phyloP scores from a whole-genome alignment of 2,888 invertebrate species.

The Cartodere bifasciata region DNA sequence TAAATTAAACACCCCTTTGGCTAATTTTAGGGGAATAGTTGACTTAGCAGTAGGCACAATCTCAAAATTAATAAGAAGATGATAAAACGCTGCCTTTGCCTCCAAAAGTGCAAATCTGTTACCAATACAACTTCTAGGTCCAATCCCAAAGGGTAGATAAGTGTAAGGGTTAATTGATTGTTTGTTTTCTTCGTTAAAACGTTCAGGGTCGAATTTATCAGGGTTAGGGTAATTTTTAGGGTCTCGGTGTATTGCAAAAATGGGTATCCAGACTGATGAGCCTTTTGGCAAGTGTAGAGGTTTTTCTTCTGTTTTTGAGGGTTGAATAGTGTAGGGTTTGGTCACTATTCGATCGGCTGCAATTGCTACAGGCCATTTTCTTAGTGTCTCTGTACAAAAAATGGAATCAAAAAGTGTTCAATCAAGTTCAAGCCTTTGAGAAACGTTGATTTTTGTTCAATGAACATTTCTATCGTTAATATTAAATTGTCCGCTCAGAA shows the following conservation, averaged over 20 bases:
- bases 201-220: conserved; percentile 35
- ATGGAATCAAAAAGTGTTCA: too few species aligned
- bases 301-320: conserved; percentile 13
- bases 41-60: conserved; percentile 23
- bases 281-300: conserved; percentile 19
- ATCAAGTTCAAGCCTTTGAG: too few species aligned
- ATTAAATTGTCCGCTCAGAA: too few species aligned
- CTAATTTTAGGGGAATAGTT: conserved; percentile 21
- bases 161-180: conserved; percentile 32
- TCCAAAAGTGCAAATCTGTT: conserved; percentile 25
- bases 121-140: conserved; percentile 41
- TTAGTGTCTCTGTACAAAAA: conserved; percentile 39
- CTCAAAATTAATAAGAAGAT: conserved; percentile 22
- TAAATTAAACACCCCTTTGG: conserved; percentile 14
- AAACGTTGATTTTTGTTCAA: too few species aligned
- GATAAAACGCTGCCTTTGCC: conserved; percentile 21
- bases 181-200: conserved; percentile 22
- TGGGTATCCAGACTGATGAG: conserved; percentile 24
- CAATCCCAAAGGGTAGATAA: conserved; percentile 39
- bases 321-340: conserved; percentile 10
- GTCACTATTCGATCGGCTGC: conserved; percentile 37
- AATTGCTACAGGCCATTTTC: conserved; percentile 39
- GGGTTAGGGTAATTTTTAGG: conserved; percentile 32
- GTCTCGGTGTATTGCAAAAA: conserved; percentile 31
- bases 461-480: too few species aligned